Conservation (phyloP, 1,140 invertebrate genomes). For the Lepidotrigona ventralis region DNA sequence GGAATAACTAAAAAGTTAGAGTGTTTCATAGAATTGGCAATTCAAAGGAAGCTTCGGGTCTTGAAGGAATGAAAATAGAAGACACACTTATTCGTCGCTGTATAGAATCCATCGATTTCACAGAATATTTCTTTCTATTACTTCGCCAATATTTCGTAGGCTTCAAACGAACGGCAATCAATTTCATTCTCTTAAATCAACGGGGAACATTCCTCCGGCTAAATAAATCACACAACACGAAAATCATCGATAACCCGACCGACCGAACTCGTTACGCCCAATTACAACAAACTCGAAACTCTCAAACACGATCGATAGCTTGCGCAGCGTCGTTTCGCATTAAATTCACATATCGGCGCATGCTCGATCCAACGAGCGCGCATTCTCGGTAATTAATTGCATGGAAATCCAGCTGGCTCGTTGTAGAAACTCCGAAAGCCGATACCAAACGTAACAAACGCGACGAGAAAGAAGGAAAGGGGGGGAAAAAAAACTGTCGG, state of each 20-base stretch:
- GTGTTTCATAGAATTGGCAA: too few relatives aligned
- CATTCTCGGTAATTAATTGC: conserved; percentile 28
- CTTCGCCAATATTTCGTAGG: too few relatives aligned
- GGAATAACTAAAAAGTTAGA: too few relatives aligned
- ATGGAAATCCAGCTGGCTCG: neutral
- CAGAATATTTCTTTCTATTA: too few relatives aligned
- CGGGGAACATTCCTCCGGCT: neutral
- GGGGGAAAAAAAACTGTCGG: neutral
- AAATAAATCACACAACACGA: neutral
- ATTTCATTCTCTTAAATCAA: neutral
- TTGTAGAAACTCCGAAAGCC: conserved; percentile 22
- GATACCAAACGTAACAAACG: conserved; percentile 7
- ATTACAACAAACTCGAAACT: neutral
- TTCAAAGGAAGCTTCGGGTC: too few relatives aligned
- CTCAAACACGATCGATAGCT: neutral
- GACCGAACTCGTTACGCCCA: neutral
- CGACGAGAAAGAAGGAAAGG: too few relatives aligned
- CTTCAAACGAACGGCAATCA: neutral
- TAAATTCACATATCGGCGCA: neutral
- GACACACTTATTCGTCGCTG: too few relatives aligned
- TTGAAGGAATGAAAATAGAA: too few relatives aligned
- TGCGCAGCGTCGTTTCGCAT: neutral
- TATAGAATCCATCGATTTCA: too few relatives aligned
- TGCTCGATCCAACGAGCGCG: neutral
- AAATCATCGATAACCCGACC: neutral